Evolutionary conservation across 2,888 invertebrate species (phyloP).

Genomic region (Erebia ligea): DNA sequence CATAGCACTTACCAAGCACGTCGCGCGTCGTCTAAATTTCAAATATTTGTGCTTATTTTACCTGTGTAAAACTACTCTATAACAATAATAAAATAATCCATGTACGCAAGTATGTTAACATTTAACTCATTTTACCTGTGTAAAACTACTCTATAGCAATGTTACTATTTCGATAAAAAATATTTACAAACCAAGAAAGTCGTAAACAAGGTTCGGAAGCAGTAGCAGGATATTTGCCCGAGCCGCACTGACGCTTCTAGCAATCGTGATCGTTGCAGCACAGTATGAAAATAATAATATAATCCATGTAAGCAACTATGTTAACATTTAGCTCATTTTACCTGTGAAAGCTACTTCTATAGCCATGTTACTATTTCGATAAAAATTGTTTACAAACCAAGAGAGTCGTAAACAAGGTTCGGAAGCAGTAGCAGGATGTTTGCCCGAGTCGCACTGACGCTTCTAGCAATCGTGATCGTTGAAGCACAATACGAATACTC

Average conservation of each 20-base stretch:
- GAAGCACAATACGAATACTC: conserved; percentile 46
- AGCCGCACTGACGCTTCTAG: conserved; percentile 46
- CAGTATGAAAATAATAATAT: conserved; percentile 46
- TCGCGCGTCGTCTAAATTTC: too few relatives aligned
- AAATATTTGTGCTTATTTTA: not conserved
- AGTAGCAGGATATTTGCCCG: conserved; percentile 48
- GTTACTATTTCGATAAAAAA: not conserved
- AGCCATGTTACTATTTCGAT: conserved; percentile 23
- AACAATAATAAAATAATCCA: too few relatives aligned
- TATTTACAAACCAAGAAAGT: conserved; percentile 18
- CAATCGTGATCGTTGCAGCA: conserved; percentile 42
- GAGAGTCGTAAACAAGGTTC: conserved; percentile 43
- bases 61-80: too few relatives aligned
- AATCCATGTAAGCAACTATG: conserved; percentile 37
- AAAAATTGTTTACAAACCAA: conserved; percentile 55
- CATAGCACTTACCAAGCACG: too few relatives aligned
- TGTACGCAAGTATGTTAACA: too few relatives aligned
- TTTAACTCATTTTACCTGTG: too few relatives aligned
- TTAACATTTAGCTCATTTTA: not conserved
- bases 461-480: conserved; percentile 44
- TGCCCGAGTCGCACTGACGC: conserved; percentile 45
- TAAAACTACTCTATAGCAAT: not conserved
- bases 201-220: conserved; percentile 39
- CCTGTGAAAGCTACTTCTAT: conserved; percentile 28
- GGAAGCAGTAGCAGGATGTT: conserved; percentile 48